Evolutionary conservation across 2,888 invertebrate species (phyloP), one percentile per base, ranked within the genome.

Genomic region (Eupithecia subfuscata): DNA sequence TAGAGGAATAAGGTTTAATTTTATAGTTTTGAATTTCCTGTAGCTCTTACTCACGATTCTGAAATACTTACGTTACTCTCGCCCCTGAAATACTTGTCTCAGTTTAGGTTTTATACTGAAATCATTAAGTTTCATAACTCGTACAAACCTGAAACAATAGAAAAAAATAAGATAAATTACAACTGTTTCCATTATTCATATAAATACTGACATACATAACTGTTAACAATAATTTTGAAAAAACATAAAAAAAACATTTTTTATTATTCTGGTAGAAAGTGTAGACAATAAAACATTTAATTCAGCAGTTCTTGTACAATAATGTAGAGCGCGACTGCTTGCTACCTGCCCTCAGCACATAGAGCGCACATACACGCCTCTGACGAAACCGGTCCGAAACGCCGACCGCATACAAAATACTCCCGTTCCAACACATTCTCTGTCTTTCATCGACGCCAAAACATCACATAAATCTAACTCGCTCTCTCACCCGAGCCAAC

Each of bases 401-500:
- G 87, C 90, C 85, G 88, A 86, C 88, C 85, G 92, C 92, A 94
- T 92, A 94, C 94, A 93, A 94, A 94, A 91, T 89, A 89, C 87
- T 89, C 88, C 88, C 90, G 89, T 88, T 87, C 88, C 89, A 86
- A 92, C 90, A 90, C 90, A 91, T 93, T 89, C 89, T 92, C 91
- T 89, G 89, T 95, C 95, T 91, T 92, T 92, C 92, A 92, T 92
- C 90, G 88, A 90, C 92, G 89, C 91, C 89, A 90, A 90, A 91
- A 90, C 89, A 91, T 89, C 91, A 89, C 91, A 94, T 95, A 94
- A 93, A 92, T 92, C 92, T 87, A 83, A 88, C 93, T 90, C 94
- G 89, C 92, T 94, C 93, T 82, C 89, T 86, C 91, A 86, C 81
- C 81, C 85, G 83, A 87, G 83, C 90, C 87, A 94, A 94, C 94